These are phyloP conservation scores for Argopecten irradians DNA, from an alignment of 1,140 invertebrate genomes.

Conservation along the genomic window DNA sequence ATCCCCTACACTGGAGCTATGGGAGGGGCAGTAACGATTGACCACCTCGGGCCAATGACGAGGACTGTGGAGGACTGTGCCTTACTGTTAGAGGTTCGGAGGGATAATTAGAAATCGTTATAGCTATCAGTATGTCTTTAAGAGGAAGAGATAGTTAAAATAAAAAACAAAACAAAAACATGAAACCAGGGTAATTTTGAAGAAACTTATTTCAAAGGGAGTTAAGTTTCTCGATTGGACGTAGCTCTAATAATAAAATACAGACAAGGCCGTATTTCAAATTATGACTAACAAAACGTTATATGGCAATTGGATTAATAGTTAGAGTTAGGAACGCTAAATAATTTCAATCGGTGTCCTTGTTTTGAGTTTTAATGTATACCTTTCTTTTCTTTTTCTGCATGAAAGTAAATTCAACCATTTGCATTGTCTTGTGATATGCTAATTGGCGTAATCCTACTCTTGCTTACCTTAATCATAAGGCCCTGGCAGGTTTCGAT, in stretches of 20 bases:
- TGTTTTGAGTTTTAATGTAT: neutral
- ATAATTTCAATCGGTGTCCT: neutral
- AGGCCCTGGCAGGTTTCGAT: constrained; percentile 70
- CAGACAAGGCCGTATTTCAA: neutral
- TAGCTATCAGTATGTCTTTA: neutral
- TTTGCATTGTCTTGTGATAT: neutral
- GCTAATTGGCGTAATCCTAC: neutral
- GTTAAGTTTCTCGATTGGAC: neutral
- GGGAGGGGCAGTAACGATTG: constrained; percentile 52
- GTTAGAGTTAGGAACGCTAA: too few species aligned
- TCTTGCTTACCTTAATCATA: neutral
- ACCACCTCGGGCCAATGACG: constrained; percentile 68
- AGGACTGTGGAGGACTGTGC: constrained; percentile 67
- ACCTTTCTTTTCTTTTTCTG: neutral
- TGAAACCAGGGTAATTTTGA: neutral
- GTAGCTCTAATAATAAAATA: neutral
- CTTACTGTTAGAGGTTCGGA: constrained; percentile 62
- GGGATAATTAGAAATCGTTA: neutral
- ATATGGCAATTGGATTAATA: too few species aligned
- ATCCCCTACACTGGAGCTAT: constrained; percentile 64
- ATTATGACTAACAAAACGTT: too few species aligned
- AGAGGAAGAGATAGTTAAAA: neutral
- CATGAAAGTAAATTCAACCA: neutral
- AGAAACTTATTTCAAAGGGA: neutral
- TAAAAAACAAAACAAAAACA: too few species aligned